Evolutionary conservation across 30 jellyfish, hydroid and myxozoan species (phyloP), one percentile per base, ranked within the genome.

Genomic region (Pseudorhiza aurosa): DNA sequence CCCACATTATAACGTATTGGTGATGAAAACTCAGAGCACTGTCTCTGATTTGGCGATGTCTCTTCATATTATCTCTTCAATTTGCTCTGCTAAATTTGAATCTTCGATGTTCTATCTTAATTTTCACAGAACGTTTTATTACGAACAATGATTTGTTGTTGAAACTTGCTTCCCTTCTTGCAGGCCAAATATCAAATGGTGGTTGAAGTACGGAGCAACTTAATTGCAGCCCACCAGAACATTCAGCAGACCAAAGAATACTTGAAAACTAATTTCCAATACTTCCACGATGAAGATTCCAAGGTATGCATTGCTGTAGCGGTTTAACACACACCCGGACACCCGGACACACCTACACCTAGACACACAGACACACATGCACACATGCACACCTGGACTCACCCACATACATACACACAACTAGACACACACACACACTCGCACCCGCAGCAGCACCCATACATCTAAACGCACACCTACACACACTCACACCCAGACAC

Each of bases 171-270:
- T 46, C 1, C 6, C 19, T 58, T 28, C 5, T 26, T 58, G 25
- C 69, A 89, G 97, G 97, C 95, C 15, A 81, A 77, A 58, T 89
- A 89, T 58, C 87, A 81, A 57, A 81, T 89, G 97, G 83, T 77
- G 37, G 85, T 82, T n/a, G 97, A 89, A 51, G 89, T 88, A 9
- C 76, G 97, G 47, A 72, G 84, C 53, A 45, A 82, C 46, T 18
- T 89, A 42, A 89, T 82, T 12, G 95, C 95, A 9, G 91, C 90
- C 32, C 92, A 81, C 46, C 95, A 81, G 28, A 89, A 89, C 36
- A 42, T 82, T 9, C 64, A 77, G 37, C 81, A 78, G 32, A 65
- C 91, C 11, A 76, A 67, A 18, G 92, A 71, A 15, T 82, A 81
- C 68, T 64, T 89, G 62, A 63, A 67, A n/a, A 59, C 80, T 8